Evolutionary conservation across 2,113 vertebrate genomes (phyloP).

Genomic region (Choloepus hoffmanni): DNA sequence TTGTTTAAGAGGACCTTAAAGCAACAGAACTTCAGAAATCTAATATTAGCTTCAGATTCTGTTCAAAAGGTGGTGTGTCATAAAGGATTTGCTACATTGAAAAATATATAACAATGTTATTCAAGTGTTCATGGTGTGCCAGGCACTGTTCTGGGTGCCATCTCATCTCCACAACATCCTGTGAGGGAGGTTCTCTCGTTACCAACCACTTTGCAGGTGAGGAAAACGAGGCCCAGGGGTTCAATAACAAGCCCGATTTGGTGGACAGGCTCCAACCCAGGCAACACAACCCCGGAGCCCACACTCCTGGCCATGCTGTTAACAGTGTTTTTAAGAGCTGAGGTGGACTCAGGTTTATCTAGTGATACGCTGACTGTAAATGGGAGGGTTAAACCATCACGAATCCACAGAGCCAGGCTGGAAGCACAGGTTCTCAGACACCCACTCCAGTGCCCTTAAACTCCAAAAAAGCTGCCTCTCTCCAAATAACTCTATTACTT

Average conservation of each 20-base stretch:
- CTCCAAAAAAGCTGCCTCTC: not conserved
- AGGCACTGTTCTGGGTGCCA: not conserved
- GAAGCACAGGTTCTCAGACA: not conserved
- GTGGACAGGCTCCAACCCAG: no score
- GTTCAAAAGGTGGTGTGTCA: not conserved
- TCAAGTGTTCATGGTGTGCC: not conserved
- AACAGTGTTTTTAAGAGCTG: not conserved
- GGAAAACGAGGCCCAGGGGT: not conserved
- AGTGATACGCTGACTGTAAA: no score
- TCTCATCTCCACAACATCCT: not conserved
- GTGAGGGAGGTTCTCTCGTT: not conserved
- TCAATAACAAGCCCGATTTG: not conserved
- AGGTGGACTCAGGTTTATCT: no score
- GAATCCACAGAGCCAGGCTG: not conserved
- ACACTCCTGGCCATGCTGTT: not conserved
- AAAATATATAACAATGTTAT: not conserved
- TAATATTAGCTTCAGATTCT: not conserved
- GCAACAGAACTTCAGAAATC: not conserved
- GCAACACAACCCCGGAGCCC: not conserved
- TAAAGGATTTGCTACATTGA: not conserved
- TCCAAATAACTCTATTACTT: not conserved
- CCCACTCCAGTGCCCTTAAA: not conserved
- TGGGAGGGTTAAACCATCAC: not conserved
- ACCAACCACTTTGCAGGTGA: not conserved
- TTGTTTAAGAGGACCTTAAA: constrained; percentile 20